Conservation (phyloP, 2,113 vertebrate species). For the Sterna hirundo region DNA sequence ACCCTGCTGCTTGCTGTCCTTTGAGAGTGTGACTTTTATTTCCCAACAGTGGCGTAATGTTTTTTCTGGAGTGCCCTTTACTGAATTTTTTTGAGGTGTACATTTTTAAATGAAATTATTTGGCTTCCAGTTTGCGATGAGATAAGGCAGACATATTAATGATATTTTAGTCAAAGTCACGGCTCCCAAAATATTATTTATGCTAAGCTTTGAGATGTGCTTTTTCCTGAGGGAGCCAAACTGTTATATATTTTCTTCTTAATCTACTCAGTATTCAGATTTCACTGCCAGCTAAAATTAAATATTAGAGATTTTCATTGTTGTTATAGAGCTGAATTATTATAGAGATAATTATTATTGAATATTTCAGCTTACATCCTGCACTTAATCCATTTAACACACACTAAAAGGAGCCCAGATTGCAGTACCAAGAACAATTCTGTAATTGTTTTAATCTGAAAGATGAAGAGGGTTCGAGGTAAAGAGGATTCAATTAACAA, state of each 20-base stretch:
- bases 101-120: background rate
- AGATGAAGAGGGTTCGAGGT: background rate
- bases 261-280: background rate
- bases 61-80: background rate
- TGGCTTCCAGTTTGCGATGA: background rate
- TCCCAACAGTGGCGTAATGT: background rate
- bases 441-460: conserved; percentile 14
- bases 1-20: background rate
- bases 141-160: background rate
- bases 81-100: background rate
- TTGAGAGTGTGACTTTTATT: background rate
- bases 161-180: background rate
- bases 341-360: conserved; percentile 5
- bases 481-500: background rate
- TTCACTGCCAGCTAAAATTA: conserved; percentile 5
- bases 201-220: background rate
- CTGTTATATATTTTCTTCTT: background rate
- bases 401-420: background rate
- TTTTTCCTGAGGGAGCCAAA: conserved; percentile 1
- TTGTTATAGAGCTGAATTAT: background rate
- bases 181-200: background rate
- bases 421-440: background rate
- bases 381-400: conserved; percentile 4
- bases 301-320: background rate
- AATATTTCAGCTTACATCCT: conserved; percentile 7